A percentile compares a stretch with the other conserved stretches of the same genome.
phyloP scores from a whole-genome alignment of 2,888 invertebrate genomes.

The Plemyria rubiginata region DNA sequence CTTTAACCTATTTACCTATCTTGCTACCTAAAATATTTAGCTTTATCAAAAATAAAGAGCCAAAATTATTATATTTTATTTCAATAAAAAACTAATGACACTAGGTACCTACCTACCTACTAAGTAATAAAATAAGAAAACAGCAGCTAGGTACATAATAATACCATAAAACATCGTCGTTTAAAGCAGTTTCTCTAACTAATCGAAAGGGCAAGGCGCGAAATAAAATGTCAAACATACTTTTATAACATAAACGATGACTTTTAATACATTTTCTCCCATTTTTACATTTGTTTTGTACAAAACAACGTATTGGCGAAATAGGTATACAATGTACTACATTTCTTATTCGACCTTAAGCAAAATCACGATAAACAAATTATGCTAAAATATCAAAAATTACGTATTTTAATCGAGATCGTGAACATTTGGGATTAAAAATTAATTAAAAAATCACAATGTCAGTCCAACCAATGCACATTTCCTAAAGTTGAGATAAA shows the following conservation, averaged over 20 bases:
- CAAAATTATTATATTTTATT: not conserved
- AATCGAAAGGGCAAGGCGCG: slow-evolving; percentile 25
- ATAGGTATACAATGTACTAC: slow-evolving; percentile 70
- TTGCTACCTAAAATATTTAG: too few species aligned
- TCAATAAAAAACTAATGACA: not conserved
- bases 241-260: slow-evolving; percentile 81
- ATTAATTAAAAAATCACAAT: slow-evolving; percentile 23
- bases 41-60: too few species aligned
- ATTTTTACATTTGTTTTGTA: slow-evolving; percentile 80
- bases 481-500: not conserved
- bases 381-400: slow-evolving; percentile 63
- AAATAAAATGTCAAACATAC: slow-evolving; percentile 67
- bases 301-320: slow-evolving; percentile 74
- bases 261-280: slow-evolving; percentile 82
- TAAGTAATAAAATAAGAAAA: too few species aligned
- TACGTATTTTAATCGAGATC: slow-evolving; percentile 78
- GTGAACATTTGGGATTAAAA: slow-evolving; percentile 55
- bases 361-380: slow-evolving; percentile 59
- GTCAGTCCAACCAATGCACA: slow-evolving; percentile 11
- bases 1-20: too few species aligned
- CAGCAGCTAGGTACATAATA: too few species aligned
- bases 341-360: slow-evolving; percentile 65
- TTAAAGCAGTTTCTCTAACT: slow-evolving; percentile 18
- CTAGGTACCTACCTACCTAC: too few species aligned
- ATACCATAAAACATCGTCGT: slow-evolving; percentile 15